A percentile compares a stretch with the other conserved stretches of the same genome.
Conservation (phyloP, 92 coral and sea anemone genomes). For the Epizoanthus scotinus region DNA sequence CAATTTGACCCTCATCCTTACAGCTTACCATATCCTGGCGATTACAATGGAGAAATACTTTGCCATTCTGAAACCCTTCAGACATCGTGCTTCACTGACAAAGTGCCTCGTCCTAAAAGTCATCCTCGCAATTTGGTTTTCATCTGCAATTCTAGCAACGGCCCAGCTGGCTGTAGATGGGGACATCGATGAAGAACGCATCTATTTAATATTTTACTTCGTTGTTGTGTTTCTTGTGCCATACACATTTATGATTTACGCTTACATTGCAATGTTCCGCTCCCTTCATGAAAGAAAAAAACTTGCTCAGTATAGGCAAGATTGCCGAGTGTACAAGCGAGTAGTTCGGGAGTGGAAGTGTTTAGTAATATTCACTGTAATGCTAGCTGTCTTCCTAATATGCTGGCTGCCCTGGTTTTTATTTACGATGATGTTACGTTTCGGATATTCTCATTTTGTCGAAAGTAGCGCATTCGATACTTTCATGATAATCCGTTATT, state of each 20-base stretch:
- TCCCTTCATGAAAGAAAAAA: constrained; percentile 10
- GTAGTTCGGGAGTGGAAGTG: constrained; percentile 23
- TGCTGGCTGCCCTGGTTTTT: constrained; percentile 27
- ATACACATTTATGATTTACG: constrained; percentile 16
- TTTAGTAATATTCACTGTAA: constrained; percentile 12
- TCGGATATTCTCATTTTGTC: neutral
- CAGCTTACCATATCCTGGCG: constrained; percentile 26
- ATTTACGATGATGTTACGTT: neutral
- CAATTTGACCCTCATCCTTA: constrained; percentile 18
- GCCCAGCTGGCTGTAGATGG: neutral
- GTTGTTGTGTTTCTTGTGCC: constrained; percentile 19
- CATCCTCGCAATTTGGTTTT: constrained; percentile 10
- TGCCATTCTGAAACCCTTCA: constrained; percentile 26
- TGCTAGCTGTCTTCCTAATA: constrained; percentile 17
- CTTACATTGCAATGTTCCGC: constrained; percentile 20
- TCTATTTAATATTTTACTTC: constrained; percentile 1
- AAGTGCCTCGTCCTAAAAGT: constrained; percentile 13
- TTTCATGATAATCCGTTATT: constrained; percentile 8
- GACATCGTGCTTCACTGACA: neutral
- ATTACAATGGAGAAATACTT: constrained; percentile 30
- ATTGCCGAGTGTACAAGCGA: neutral
- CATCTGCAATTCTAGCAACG: neutral
- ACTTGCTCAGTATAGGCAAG: neutral
- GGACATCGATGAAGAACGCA: neutral
- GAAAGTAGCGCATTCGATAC: neutral